Percentiles rank a stretch among this genome's conserved stretches.
These are phyloP conservation scores for Kuschelorhynchus macadamiae DNA, from an alignment of 2,888 invertebrate genomes.

Conservation along the genomic window DNA sequence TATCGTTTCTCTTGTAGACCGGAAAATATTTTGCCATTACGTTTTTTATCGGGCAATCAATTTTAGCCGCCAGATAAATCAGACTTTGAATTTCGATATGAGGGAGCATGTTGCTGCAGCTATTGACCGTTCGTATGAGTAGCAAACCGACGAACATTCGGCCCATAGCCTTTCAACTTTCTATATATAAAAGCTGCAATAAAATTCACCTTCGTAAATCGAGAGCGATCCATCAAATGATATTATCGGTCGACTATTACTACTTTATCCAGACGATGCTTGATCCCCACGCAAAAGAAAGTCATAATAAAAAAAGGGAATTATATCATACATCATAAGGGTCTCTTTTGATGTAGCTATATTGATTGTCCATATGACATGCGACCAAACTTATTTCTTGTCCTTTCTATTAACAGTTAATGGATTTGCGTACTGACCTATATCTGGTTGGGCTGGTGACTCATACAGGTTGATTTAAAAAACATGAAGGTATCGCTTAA, in stretches of 20 bases:
- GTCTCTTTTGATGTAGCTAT: slow-evolving; percentile 8
- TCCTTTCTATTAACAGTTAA: no score
- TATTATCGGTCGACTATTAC: slow-evolving; percentile 65
- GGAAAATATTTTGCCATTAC: slow-evolving; percentile 47
- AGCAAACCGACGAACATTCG: slow-evolving; percentile 41
- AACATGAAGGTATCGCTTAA: no score
- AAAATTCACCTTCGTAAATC: slow-evolving; percentile 68
- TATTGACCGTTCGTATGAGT: slow-evolving; percentile 56
- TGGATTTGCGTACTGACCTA: no score
- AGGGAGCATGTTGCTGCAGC: slow-evolving; percentile 53
- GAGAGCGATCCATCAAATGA: slow-evolving; percentile 67
- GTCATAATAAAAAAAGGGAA: slow-evolving; percentile 63
- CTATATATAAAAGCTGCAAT: slow-evolving; percentile 64
- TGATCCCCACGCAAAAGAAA: slow-evolving; percentile 55
- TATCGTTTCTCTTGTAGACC: slow-evolving; percentile 44
- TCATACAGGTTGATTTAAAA: no score
- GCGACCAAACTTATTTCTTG: no score
- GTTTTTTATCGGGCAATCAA: slow-evolving; percentile 51
- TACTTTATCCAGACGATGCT: slow-evolving; percentile 55
- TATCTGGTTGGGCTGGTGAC: no score
- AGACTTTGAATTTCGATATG: slow-evolving; percentile 60
- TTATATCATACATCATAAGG: slow-evolving; percentile 28
- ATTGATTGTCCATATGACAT: slow-evolving; percentile 3
- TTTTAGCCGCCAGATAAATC: slow-evolving; percentile 58
- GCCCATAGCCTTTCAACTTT: slow-evolving; percentile 64